Conservation (phyloP, 2,113 vertebrate species). For the Grantiella picta region DNA sequence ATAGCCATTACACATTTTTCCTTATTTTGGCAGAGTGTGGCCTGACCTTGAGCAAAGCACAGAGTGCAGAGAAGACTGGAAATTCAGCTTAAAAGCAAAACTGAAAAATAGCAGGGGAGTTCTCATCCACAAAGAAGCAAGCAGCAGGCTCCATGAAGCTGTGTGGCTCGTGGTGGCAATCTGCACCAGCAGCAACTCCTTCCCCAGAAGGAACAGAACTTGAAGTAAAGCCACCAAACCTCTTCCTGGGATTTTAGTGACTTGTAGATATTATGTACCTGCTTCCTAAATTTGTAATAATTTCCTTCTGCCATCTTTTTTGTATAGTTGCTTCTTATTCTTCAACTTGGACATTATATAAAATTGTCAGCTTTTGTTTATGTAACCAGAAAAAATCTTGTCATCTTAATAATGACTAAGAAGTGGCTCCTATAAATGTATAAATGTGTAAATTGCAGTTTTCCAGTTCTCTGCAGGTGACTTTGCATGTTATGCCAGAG, state of each 20-base stretch:
- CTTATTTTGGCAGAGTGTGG: neutral
- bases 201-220: rapidly evolving
- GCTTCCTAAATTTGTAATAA: neutral
- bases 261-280: neutral
- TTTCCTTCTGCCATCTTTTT: neutral
- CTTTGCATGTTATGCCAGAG: neutral
- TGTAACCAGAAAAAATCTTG: neutral
- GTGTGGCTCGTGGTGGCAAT: rapidly evolving
- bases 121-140: neutral
- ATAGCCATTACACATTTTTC: neutral
- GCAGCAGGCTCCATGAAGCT: neutral
- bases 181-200: neutral
- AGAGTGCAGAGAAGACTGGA: neutral
- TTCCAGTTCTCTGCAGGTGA: neutral
- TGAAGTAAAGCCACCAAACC: neutral
- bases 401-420: neutral
- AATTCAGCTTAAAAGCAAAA: neutral
- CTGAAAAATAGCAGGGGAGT: neutral
- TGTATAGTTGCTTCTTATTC: neutral
- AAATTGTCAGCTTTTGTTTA: neutral
- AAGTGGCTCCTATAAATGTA: neutral
- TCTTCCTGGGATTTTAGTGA: neutral
- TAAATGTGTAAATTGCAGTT: neutral
- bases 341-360: neutral
- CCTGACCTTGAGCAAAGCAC: neutral